Percentiles rank a stretch among this genome's conserved stretches.
Conservation (phyloP, 2,113 vertebrate genomes). For the Eulacestoma nigropectus region DNA sequence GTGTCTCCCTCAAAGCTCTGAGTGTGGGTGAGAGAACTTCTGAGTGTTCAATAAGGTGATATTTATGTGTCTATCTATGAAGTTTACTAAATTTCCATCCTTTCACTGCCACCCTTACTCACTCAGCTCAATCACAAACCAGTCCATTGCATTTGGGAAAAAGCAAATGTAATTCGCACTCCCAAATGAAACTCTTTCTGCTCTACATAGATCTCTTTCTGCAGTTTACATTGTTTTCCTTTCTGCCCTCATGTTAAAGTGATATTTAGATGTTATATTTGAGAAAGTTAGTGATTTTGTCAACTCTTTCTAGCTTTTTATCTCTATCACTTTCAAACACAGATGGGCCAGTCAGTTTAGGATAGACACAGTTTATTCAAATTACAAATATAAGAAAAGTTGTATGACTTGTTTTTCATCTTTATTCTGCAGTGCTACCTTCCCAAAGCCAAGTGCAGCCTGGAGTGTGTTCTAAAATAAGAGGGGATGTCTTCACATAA, state of each 20-base stretch:
- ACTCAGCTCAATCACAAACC: neutral
- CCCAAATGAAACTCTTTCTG: neutral
- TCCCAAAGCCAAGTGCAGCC: neutral
- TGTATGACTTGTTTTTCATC: accelerated
- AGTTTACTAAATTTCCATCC: neutral
- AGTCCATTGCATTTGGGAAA: neutral
- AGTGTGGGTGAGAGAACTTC: neutral
- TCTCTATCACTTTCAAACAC: neutral
- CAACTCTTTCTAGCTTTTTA: neutral
- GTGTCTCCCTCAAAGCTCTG: neutral
- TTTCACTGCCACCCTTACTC: neutral
- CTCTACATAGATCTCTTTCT: neutral
- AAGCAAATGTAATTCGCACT: neutral
- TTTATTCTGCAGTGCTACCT: neutral
- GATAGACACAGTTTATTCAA: neutral
- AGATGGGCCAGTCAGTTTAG: neutral
- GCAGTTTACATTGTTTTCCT: neutral
- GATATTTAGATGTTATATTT: neutral
- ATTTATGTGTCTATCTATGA: neutral
- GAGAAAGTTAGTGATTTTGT: neutral
- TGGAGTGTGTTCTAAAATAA: neutral
- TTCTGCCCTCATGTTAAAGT: neutral
- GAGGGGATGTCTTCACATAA: neutral
- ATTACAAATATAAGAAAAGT: neutral
- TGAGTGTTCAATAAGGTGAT: neutral